These are phyloP conservation scores for Hydroisotoma schaefferi DNA, from an alignment of 2,888 invertebrate species.

Conservation along the genomic window DNA sequence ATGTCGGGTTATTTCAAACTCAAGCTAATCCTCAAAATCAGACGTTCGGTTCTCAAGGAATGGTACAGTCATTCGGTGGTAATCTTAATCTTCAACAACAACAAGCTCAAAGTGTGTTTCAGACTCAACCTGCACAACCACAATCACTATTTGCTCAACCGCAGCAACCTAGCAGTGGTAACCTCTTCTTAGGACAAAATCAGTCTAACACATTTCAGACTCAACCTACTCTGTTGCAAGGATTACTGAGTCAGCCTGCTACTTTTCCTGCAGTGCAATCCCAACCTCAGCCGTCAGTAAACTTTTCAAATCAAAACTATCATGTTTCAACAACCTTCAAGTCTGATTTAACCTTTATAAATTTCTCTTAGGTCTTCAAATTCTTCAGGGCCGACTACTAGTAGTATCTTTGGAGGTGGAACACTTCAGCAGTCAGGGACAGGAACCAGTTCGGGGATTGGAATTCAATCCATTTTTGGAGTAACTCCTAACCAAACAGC, in stretches of 20 bases:
- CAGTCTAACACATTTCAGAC: not conserved
- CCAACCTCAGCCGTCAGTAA: not conserved
- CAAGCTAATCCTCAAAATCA: not conserved
- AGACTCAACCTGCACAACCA: not conserved
- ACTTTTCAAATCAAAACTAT: no score
- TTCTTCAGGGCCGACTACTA: not conserved
- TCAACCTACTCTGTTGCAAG: not conserved
- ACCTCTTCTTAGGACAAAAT: not conserved
- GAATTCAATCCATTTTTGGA: not conserved
- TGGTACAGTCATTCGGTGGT: not conserved
- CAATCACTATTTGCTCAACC: not conserved
- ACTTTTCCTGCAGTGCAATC: not conserved
- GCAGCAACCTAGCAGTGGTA: no score
- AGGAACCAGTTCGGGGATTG: conserved; percentile 8
- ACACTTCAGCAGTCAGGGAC: not conserved
- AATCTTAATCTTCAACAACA: conserved; percentile 1
- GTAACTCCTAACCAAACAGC: conserved; percentile 2
- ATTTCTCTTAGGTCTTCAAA: not conserved
- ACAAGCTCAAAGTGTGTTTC: conserved; percentile 1
- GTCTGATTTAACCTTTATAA: not conserved
- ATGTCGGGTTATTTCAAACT: not conserved
- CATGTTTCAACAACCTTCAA: not conserved
- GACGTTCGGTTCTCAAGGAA: not conserved
- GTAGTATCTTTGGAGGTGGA: conserved; percentile 10
- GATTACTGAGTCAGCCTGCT: not conserved